phyloP scores from a whole-genome alignment of 2,888 invertebrate species.

The Ectropis crepuscularia region DNA sequence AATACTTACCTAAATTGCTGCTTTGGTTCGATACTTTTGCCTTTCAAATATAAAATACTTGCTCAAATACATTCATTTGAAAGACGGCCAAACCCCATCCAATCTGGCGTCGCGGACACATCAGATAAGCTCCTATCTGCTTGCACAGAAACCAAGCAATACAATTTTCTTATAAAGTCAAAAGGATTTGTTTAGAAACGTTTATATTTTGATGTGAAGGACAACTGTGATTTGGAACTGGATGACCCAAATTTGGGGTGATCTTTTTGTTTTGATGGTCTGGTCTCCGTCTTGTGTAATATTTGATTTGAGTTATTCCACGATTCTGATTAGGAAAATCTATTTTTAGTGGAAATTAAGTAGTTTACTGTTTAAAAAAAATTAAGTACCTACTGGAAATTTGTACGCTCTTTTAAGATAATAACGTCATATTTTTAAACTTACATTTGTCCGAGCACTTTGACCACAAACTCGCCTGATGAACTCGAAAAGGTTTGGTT shows the following conservation, averaged over 20 bases:
- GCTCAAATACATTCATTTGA: slow-evolving; percentile 41
- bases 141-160: slow-evolving; percentile 38
- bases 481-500: no score
- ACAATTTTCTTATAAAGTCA: slow-evolving; percentile 39
- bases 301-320: no score
- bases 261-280: background rate
- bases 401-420: no score
- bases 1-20: slow-evolving; percentile 1
- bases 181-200: slow-evolving; percentile 36
- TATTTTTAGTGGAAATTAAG: no score
- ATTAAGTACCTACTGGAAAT: no score
- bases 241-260: slow-evolving; percentile 20
- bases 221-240: slow-evolving; percentile 9
- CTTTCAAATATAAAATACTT: slow-evolving; percentile 1
- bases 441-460: no score
- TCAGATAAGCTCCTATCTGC: slow-evolving; percentile 51
- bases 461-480: no score
- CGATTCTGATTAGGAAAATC: no score
- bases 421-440: no score
- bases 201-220: slow-evolving; percentile 30
- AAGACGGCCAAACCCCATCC: slow-evolving; percentile 46
- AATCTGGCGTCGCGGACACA: slow-evolving; percentile 50
- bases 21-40: slow-evolving; percentile 17
- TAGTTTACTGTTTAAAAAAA: no score
- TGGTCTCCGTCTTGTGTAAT: background rate